phyloP scores from a whole-genome alignment of 2,797 vertebrate species.

The Pseudopleuronectes americanus region DNA sequence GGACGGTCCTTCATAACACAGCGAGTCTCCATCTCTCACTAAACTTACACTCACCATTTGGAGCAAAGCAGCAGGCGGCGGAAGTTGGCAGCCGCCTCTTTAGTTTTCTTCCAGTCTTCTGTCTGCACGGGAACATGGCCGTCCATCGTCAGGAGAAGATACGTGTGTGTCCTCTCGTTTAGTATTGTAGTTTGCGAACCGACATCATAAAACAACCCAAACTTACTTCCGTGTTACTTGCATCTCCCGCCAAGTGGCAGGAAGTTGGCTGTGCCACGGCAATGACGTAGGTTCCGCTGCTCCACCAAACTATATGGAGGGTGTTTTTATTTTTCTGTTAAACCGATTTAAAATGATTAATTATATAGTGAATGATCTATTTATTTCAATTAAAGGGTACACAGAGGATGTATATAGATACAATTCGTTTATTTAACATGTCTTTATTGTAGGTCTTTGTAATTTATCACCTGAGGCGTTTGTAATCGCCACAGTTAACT shows the following conservation, averaged over 20 bases:
- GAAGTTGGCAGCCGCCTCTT: slow-evolving; percentile 72
- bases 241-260: slow-evolving; percentile 66
- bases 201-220: neutral
- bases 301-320: neutral
- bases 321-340: neutral
- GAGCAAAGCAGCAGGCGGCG: slow-evolving; percentile 76
- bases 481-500: neutral
- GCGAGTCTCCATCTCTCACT: neutral
- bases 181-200: neutral
- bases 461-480: neutral
- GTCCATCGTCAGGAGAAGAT: slow-evolving; percentile 51
- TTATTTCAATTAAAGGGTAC: neutral
- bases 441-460: neutral
- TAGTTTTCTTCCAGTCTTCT: slow-evolving; percentile 69
- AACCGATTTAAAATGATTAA: neutral
- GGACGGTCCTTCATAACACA: neutral
- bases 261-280: neutral
- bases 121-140: neutral
- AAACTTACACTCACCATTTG: slow-evolving; percentile 72
- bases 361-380: neutral
- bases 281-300: slow-evolving; percentile 1
- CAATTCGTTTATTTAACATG: too few relatives aligned
- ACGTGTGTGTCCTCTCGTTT: neutral
- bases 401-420: too few relatives aligned
- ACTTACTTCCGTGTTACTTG: slow-evolving; percentile 34